Conservation (phyloP, 92 coral and sea anemone genomes). For the Virgularia gustaviana region DNA sequence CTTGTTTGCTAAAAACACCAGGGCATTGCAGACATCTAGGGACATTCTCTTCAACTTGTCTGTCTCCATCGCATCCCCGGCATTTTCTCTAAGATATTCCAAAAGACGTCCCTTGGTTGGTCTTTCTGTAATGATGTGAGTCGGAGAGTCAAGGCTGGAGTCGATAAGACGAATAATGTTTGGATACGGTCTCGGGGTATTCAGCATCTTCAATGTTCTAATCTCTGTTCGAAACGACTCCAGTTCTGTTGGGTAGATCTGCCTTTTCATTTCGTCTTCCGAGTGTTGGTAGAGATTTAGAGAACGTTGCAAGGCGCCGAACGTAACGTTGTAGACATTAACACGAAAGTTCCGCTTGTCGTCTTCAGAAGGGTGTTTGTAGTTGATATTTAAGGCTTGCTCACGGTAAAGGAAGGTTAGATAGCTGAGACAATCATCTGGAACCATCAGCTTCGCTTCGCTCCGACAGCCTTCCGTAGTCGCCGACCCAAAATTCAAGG, state of each 20-base stretch:
- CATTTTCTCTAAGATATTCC: not conserved
- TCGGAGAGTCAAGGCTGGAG: slow-evolving; percentile 4
- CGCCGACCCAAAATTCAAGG: not conserved
- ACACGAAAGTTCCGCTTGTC: not conserved
- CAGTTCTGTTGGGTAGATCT: not conserved
- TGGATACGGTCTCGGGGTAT: not conserved
- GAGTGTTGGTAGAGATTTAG: slow-evolving; percentile 16
- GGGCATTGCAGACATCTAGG: slow-evolving; percentile 19
- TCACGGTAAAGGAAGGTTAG: not conserved
- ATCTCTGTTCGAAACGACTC: not conserved
- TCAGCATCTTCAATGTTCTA: slow-evolving; percentile 6
- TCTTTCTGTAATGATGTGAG: slow-evolving; percentile 20
- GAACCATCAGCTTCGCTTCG: too few relatives aligned
- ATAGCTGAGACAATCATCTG: not conserved
- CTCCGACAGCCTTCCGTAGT: too few relatives aligned
- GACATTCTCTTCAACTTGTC: not conserved
- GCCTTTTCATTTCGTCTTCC: not conserved
- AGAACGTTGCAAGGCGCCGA: slow-evolving; percentile 8
- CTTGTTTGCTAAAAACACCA: not conserved
- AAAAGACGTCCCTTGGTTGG: slow-evolving; percentile 5
- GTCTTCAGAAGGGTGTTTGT: too few relatives aligned
- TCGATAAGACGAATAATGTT: slow-evolving; percentile 12
- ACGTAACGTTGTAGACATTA: not conserved
- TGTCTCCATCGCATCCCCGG: not conserved
- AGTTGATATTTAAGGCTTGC: not conserved